These are phyloP conservation scores for Cerastis leucographa DNA, from an alignment of 2,888 invertebrate genomes.

Conservation along the genomic window DNA sequence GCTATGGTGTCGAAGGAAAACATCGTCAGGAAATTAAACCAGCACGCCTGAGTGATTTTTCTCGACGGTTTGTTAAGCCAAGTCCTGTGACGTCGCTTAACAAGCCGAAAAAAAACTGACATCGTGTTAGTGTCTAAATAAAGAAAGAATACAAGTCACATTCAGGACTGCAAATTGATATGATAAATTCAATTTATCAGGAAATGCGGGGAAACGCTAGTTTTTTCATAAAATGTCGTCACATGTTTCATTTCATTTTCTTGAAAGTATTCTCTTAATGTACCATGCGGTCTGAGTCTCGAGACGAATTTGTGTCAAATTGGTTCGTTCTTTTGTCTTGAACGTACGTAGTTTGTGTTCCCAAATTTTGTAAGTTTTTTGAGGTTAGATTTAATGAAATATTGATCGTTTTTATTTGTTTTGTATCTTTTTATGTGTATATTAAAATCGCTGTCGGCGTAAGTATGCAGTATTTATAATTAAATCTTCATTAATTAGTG, in stretches of 20 bases:
- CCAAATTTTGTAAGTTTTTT: background rate
- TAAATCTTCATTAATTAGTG: background rate
- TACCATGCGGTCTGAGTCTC: constrained; percentile 8
- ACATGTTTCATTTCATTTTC: constrained; percentile 18
- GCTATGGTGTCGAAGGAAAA: no score
- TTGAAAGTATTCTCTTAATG: constrained; percentile 33
- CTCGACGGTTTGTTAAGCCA: no score
- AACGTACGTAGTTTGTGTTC: constrained; percentile 1
- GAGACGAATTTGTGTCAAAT: constrained; percentile 35
- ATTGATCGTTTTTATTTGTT: constrained; percentile 13
- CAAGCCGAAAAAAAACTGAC: no score
- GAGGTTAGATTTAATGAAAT: constrained; percentile 15
- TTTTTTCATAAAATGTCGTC: constrained; percentile 29
- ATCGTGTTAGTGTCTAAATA: no score
- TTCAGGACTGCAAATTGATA: background rate
- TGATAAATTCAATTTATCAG: constrained; percentile 47
- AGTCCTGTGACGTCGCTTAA: no score
- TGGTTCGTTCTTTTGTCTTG: constrained; percentile 20
- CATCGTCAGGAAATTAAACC: no score
- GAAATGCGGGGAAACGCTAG: constrained; percentile 16
- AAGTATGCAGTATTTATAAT: background rate
- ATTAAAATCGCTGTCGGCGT: constrained; percentile 1
- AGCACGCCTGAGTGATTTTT: no score
- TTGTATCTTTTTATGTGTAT: background rate
- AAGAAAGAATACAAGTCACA: no score